phyloP scores from a whole-genome alignment of 2,113 vertebrate genomes.

The Deroptyus accipitrinus region DNA sequence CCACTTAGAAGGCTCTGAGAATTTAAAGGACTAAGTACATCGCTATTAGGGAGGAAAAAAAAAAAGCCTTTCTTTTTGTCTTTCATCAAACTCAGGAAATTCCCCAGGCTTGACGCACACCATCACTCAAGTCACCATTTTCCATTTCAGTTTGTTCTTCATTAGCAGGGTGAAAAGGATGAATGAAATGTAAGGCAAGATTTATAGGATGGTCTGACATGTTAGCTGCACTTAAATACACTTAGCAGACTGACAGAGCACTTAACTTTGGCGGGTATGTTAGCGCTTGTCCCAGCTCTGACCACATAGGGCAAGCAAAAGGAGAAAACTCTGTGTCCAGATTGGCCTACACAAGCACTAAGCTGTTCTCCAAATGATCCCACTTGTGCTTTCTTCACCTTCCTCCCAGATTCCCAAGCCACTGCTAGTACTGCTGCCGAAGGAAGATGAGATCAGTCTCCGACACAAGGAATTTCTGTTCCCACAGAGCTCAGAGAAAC shows the following conservation, averaged over 20 bases:
- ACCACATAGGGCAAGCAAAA: not conserved
- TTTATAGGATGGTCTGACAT: not conserved
- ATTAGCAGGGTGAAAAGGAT: not conserved
- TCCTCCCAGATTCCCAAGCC: conserved; percentile 1
- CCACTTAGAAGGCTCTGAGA: not conserved
- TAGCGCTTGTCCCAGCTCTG: not conserved
- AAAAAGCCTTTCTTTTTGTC: not conserved
- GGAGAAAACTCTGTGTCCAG: not conserved
- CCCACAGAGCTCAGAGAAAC: conserved; percentile 70
- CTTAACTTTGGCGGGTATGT: not conserved
- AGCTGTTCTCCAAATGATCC: not conserved
- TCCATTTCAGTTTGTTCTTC: not conserved
- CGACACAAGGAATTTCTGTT: conserved; percentile 46
- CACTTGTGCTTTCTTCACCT: not conserved
- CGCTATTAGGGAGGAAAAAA: not conserved
- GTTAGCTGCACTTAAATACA: not conserved
- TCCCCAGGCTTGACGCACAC: not conserved
- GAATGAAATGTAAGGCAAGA: not conserved
- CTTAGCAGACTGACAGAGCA: not conserved
- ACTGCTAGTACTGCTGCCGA: not conserved
- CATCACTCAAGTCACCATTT: not conserved
- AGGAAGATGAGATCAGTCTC: conserved; percentile 52
- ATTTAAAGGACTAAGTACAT: not conserved
- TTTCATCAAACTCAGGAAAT: conserved; percentile 19
- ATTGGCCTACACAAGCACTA: not conserved